Base-by-base conservation (phyloP, 2,888 invertebrate genomes). In the Harpalus rufipes region DNA sequence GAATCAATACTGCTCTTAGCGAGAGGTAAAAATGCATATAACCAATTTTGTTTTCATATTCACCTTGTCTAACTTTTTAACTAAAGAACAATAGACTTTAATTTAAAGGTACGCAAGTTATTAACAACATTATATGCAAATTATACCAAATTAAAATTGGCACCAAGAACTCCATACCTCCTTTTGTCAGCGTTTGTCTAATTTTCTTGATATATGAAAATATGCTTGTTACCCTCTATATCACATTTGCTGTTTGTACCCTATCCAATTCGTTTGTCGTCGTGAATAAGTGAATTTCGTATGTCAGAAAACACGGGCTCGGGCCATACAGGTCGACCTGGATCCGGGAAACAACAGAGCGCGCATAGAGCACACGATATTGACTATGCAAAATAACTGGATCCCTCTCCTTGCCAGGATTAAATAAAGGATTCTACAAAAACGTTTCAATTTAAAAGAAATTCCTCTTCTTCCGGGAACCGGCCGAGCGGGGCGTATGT, bases 401-500 rank as follows among this genome's bases (percentile, higher is more conserved):
- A 78, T 84, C 65, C 79, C 72, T 68, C 79, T 41, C 63, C 68
- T 61, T 79, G 63, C 80, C 56, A 32, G 84, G 80, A 80, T 85
- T 80, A 85, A 85, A 80, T 80, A 72, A 85, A 68, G 74, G 80
- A 80, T 85, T 85, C 79, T 80, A 72, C 72, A 72, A 80, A 85
- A 85, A 85, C 85, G 80, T 85, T 85, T 85, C 85, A 85, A 85
- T 85, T 85, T 85, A 80, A 80, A 85, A 72, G 79, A 80, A 85
- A 85, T 85, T 85, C 85, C 65, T 72, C 80, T 84, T 83, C 80
- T 80, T 80, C 61, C 59, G 80, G 41, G 51, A 32, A 56, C 58
- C 74, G 32, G 56, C 56, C 83, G 82, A 10, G 21, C 80, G 39
- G 41, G 61, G 41, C 63, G 79, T 84, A 84, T 84, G 84, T 84